A percentile compares a stretch with the other conserved stretches of the same genome.
Evolutionary conservation across 64 coral and sea anemone genomes (phyloP).

Genomic region (Montipora capricornis): DNA sequence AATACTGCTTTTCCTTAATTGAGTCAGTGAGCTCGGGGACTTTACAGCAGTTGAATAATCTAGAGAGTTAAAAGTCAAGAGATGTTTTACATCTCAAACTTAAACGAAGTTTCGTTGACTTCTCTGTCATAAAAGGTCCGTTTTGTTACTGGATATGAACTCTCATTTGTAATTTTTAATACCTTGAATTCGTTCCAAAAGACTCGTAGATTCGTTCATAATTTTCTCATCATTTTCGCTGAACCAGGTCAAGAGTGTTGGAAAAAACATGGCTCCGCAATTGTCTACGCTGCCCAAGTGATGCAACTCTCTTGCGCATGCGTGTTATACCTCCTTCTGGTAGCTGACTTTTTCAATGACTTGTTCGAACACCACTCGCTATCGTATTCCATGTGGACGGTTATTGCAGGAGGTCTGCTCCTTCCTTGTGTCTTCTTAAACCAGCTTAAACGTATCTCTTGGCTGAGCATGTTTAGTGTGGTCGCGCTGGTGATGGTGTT

Average conservation of each 20-base stretch:
- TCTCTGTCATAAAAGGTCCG: no score
- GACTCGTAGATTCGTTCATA: neutral
- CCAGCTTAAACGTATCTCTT: slow-evolving; percentile 87
- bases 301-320: slow-evolving; percentile 94
- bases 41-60: no score
- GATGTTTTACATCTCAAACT: no score
- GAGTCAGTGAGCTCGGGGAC: no score
- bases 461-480: slow-evolving; percentile 98
- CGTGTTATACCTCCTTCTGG: slow-evolving; percentile 89
- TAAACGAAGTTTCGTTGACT: no score
- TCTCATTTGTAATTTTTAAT: neutral
- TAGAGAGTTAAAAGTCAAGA: no score
- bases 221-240: neutral
- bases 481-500: slow-evolving; percentile 89
- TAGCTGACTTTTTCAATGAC: slow-evolving; percentile 98
- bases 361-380: slow-evolving; percentile 78
- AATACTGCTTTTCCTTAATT: no score
- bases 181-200: neutral
- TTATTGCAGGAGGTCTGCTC: slow-evolving; percentile 84
- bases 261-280: slow-evolving; percentile 38
- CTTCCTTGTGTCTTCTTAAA: slow-evolving; percentile 96
- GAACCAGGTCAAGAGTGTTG: slow-evolving; percentile 61
- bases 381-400: slow-evolving; percentile 75
- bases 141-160: no score
- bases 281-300: slow-evolving; percentile 55